Evolutionary conservation across 2,797 vertebrate genomes (phyloP).

Genomic region (Gallinago nigripennis): DNA sequence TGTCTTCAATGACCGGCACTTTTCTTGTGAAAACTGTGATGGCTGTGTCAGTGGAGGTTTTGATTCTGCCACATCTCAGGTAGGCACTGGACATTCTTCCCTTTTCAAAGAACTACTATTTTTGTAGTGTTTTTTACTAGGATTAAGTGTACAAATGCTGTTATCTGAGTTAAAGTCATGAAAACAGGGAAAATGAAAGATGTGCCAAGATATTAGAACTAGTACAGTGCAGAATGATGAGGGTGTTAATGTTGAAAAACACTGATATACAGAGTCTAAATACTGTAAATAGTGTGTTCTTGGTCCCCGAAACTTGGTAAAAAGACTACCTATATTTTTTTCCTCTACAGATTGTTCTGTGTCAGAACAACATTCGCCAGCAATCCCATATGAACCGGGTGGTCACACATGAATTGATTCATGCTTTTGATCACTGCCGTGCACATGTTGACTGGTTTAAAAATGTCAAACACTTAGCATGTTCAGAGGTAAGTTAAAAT

Average conservation of each 20-base stretch:
- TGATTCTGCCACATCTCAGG: constrained; percentile 91
- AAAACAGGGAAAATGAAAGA: background rate
- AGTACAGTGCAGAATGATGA: background rate
- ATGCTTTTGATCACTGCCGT: constrained; percentile 95
- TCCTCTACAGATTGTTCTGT: constrained; percentile 89
- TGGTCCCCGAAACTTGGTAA: background rate
- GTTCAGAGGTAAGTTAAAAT: constrained; percentile 88
- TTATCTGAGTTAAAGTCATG: background rate
- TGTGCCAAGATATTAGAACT: background rate
- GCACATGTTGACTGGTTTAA: constrained; percentile 95
- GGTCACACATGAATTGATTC: constrained; percentile 93
- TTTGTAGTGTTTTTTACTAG: background rate
- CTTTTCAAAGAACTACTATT: background rate
- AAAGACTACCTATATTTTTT: background rate
- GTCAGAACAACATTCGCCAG: constrained; percentile 94
- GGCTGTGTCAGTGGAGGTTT: constrained; percentile 93
- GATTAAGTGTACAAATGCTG: background rate
- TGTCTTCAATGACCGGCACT: constrained; percentile 89
- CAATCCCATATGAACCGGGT: constrained; percentile 94
- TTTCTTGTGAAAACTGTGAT: constrained; percentile 94
- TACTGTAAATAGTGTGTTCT: background rate
- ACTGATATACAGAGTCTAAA: background rate
- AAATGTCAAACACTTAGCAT: constrained; percentile 90
- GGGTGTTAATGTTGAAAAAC: background rate
- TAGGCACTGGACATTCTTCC: constrained; percentile 19